Percentiles rank a stretch among this genome's conserved stretches.
These are phyloP conservation scores for Pygocentrus nattereri DNA, from an alignment of 2,797 vertebrate genomes.

Conservation along the genomic window DNA sequence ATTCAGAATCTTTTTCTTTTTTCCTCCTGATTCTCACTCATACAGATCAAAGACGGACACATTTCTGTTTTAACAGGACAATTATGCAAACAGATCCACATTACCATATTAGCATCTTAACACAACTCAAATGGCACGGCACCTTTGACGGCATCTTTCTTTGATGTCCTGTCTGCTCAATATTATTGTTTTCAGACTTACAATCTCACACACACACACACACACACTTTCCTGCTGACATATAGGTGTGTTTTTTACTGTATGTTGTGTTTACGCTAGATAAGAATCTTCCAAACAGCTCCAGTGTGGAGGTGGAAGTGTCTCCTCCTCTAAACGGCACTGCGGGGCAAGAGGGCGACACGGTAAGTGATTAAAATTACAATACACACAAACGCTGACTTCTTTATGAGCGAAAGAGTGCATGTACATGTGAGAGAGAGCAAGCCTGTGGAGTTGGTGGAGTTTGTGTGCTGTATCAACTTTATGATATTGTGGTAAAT, in stretches of 20 bases:
- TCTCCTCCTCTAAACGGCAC: constrained; percentile 93
- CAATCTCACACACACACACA: background rate
- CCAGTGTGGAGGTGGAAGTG: constrained; percentile 93
- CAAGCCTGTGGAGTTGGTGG: background rate
- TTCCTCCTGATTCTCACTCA: constrained; percentile 54
- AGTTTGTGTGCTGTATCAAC: background rate
- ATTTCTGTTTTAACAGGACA: constrained; percentile 65
- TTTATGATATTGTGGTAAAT: background rate
- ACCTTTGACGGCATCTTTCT: constrained; percentile 55
- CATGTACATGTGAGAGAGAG: background rate
- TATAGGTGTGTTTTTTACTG: constrained; percentile 3
- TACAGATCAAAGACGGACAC: constrained; percentile 71
- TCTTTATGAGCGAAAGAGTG: background rate
- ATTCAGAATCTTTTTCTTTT: constrained; percentile 3
- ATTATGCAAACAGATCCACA: constrained; percentile 80
- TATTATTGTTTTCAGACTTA: background rate
- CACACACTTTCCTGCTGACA: background rate
- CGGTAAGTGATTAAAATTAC: constrained; percentile 69
- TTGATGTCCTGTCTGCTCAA: constrained; percentile 56
- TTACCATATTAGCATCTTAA: constrained; percentile 81
- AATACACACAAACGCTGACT: background rate
- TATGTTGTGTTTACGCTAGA: constrained; percentile 69
- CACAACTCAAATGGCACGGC: constrained; percentile 63
- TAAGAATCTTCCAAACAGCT: constrained; percentile 91
- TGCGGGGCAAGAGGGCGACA: constrained; percentile 86